phyloP scores from a whole-genome alignment of 2,797 vertebrate genomes.

The Calcarius lapponicus region DNA sequence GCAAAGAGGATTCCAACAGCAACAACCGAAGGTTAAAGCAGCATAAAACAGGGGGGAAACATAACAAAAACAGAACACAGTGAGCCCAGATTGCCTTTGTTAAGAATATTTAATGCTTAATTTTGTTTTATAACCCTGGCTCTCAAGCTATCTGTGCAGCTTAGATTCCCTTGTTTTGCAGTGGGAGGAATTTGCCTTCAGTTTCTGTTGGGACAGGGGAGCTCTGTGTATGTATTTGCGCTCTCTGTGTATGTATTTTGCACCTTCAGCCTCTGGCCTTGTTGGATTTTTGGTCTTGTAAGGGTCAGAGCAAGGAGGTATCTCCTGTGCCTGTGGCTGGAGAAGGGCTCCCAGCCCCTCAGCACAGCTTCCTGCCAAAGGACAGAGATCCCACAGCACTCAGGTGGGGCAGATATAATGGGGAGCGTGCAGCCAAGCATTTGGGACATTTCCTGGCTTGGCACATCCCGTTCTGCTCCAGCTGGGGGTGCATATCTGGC shows the following conservation, averaged over 20 bases:
- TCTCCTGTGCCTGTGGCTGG: background rate
- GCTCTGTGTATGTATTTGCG: background rate
- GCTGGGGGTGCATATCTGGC: background rate
- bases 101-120: constrained; percentile 39
- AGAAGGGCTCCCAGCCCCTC: background rate
- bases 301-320: too few species aligned
- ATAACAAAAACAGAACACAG: constrained; percentile 56
- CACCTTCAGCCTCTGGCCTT: background rate
- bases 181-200: background rate
- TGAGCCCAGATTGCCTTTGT: constrained; percentile 41
- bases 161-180: background rate
- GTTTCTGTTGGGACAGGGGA: background rate
- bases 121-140: constrained; percentile 27
- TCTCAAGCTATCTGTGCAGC: background rate
- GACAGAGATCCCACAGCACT: background rate
- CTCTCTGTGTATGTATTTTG: background rate
- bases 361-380: background rate
- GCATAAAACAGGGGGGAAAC: constrained; percentile 52
- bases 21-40: constrained; percentile 72
- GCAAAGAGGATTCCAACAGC: constrained; percentile 69
- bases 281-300: background rate
- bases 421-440: background rate
- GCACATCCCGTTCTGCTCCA: background rate
- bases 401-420: background rate
- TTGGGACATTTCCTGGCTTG: constrained; percentile 31